Evolutionary conservation across 2,888 invertebrate genomes (phyloP).

Genomic region (Epiblema foenella): DNA sequence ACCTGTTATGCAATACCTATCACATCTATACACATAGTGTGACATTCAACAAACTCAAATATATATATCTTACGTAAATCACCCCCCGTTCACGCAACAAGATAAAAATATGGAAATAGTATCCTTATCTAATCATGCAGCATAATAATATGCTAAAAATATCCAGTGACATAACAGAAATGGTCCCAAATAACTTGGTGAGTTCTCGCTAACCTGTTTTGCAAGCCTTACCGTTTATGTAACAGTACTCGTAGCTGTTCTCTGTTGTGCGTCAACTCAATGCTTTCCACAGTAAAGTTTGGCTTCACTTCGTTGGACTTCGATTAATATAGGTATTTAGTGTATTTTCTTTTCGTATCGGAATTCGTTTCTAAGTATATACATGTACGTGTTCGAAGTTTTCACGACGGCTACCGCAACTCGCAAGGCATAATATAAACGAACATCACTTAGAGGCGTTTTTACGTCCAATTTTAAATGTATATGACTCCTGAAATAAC

Average conservation of each 20-base stretch:
- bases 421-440: too few species aligned
- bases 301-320: neutral
- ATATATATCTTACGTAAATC: conserved; percentile 2
- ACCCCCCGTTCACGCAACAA: conserved; percentile 6
- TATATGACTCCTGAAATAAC: too few species aligned
- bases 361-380: neutral
- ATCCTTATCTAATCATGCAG: conserved; percentile 34
- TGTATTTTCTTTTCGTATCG: neutral
- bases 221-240: neutral
- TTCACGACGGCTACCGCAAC: neutral
- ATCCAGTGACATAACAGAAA: conserved; percentile 17
- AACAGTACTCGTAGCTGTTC: neutral
- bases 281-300: neutral
- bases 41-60: neutral
- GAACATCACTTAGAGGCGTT: too few species aligned
- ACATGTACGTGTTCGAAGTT: neutral
- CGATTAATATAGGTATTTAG: too few species aligned
- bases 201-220: neutral
- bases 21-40: neutral
- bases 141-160: conserved; percentile 35
- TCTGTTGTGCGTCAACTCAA: neutral
- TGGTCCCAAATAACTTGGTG: conserved; percentile 6
- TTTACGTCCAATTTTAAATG: too few species aligned
- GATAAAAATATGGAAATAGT: conserved; percentile 36
- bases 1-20: conserved; percentile 2